Evolutionary conservation across 37 sponge, comb jelly and placozoan genomes (phyloP).

Genomic region (Cliona cf. orientalis): DNA sequence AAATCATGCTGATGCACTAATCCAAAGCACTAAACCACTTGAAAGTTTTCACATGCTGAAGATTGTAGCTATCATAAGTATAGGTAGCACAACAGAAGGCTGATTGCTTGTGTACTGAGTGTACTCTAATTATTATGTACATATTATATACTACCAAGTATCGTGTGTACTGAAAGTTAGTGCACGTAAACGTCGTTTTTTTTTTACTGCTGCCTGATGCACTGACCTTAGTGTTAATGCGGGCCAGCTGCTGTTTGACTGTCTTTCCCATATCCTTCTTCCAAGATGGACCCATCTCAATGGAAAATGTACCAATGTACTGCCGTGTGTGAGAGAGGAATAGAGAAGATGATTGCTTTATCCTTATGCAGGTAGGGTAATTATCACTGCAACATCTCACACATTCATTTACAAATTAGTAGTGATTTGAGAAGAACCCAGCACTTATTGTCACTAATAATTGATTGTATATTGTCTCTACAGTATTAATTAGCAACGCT

Average conservation of each 20-base stretch:
- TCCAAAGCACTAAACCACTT: no score
- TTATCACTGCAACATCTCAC: not conserved
- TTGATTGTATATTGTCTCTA: no score
- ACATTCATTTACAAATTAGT: no score
- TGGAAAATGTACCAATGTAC: conserved; percentile 38
- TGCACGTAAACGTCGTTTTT: not conserved
- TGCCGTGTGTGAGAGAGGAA: no score
- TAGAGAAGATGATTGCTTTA: no score
- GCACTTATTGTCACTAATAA: no score
- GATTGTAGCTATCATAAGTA: no score
- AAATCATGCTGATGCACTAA: no score
- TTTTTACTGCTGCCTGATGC: not conserved
- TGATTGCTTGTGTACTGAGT: not conserved
- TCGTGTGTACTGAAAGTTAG: not conserved
- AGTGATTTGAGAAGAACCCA: no score
- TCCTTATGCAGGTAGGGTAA: not conserved
- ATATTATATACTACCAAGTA: not conserved
- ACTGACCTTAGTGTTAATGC: conserved; percentile 30
- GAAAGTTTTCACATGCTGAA: no score
- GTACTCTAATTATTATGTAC: not conserved
- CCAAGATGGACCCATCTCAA: conserved; percentile 28
- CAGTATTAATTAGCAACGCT: no score
- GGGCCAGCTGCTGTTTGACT: conserved; percentile 46
- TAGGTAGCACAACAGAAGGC: no score
- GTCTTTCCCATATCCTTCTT: conserved; percentile 32